Evolutionary conservation across 2,797 vertebrate genomes (phyloP).

Genomic region (Gymnodraco acuticeps): DNA sequence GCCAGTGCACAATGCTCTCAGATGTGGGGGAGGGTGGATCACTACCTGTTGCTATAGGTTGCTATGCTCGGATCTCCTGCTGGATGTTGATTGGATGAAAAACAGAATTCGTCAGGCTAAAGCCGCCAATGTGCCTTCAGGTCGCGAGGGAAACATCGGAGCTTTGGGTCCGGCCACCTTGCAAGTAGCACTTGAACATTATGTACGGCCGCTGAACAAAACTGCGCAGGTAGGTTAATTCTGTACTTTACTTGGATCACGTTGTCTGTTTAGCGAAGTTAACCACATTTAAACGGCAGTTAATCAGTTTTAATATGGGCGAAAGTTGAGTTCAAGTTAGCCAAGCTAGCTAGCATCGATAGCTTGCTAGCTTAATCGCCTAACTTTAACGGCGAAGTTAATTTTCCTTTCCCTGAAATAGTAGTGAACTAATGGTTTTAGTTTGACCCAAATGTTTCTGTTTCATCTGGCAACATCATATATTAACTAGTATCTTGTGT

Average conservation of each 20-base stretch:
- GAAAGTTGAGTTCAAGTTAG: slow-evolving; percentile 1
- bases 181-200: background rate
- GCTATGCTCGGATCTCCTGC: background rate
- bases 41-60: slow-evolving; percentile 53
- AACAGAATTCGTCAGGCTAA: background rate
- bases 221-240: slow-evolving; percentile 23
- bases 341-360: background rate
- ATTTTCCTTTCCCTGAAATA: background rate
- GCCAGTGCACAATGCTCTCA: too few species aligned
- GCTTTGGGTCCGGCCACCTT: background rate
- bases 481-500: background rate
- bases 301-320: background rate
- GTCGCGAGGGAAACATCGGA: slow-evolving; percentile 24
- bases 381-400: slow-evolving; percentile 9
- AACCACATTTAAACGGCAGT: fast-evolving
- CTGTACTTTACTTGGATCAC: fast-evolving
- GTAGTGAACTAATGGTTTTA: background rate
- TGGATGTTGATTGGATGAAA: slow-evolving; percentile 64
- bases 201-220: background rate
- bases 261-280: background rate
- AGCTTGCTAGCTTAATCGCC: slow-evolving; percentile 29
- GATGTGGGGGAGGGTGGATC: background rate
- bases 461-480: fast-evolving
- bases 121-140: slow-evolving; percentile 58
- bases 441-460: fast-evolving